Base-by-base conservation (phyloP, 2,797 vertebrate species). In the Gallinago stenura region DNA sequence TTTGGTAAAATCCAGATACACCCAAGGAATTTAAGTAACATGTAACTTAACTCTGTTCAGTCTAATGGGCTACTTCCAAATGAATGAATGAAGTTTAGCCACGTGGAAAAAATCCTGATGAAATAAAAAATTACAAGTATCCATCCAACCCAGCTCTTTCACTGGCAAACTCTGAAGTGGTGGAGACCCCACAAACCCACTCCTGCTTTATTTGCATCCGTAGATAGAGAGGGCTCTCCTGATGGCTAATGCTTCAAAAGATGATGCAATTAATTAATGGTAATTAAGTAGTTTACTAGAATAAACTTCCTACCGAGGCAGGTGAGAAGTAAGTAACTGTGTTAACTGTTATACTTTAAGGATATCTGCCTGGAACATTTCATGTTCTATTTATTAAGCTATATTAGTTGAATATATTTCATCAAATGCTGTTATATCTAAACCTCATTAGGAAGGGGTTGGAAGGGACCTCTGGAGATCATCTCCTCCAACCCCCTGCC, bases 21-120 rank as follows among this genome's bases (percentile, higher is more conserved):
- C 25, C 12, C 22, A 37, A 46, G 31, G 62, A 85, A 79, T 75
- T 73, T 69, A 69, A 65, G 12, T 48, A 81, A 56, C 16, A 35
- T 0, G 0, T n/a, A 84, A 66, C 21, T 60, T 83, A 25, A 21
- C 2, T 62, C 15, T 87, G 31, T 31, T 89, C 14, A 45, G n/a
- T 48, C 26, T 21, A 57, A 60, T 35, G 18, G 20, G 8, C n/a
- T 71, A 57, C 48, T 64, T 26, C 2, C 5, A 72, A 80, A 90
- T 18, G 20, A 65, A 70, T 48, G 20, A 72, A 51, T n/a, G 7
- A 75, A 57, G 35, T 48, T 48, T 58, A 58, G 15, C 11, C n/a
- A 78, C 35, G 5, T 86, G 12, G 15, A 18, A 77, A 87, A 88
- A 88, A 25, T 35, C 7, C 86, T 46, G 39, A 58, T 33, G 25